Base-by-base conservation (phyloP, 2,797 vertebrate genomes). In the Toxotes lorentzi region DNA sequence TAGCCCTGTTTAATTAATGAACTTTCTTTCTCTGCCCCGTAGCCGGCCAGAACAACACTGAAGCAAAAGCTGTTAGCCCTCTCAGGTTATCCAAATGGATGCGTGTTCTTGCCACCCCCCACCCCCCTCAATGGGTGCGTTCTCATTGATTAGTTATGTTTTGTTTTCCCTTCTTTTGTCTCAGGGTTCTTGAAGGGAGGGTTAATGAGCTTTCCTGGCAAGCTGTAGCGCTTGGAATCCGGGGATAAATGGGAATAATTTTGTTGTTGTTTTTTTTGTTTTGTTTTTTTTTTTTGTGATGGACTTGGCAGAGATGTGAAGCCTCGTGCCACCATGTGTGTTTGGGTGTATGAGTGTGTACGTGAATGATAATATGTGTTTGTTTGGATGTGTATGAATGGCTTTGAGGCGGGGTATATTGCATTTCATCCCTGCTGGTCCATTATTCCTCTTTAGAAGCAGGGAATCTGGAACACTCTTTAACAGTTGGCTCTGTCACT, bases 1-100 rank as follows among this genome's bases (percentile, higher is more conserved):
- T 93, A 96, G 94, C 94, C 93, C 94, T 96, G 96, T 97, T 97
- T 98, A 98, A 98, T 98, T 98, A 98, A 97, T 98, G 96, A 98
- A 97, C 96, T 97, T 97, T 92, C 91, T 96, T 96, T 90, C 93
- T 90, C 90, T 85, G 76, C 88, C 92, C 90, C 24, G 35, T 85
- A 91, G 93, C 87, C 91, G 93, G 89, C 84, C 87, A 93, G 84
- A 68, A 74, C 88, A 91, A 90, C 92, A 93, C 91, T 88, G 90
- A 91, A 89, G 90, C 84, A 95, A 94, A 97, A 96, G 95, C 96
- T 94, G 94, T 95, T 91, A 85, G 86, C 91, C 92, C 94, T 96
- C 96, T 96, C 93, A 93, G 93, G 95, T 96, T 96, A 94, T 96
- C 96, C 95, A 95, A 96, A 95, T 88, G 95, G 93, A 94, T 94